phyloP scores from a whole-genome alignment of 2,888 invertebrate species.

The Panzeria rudis region DNA sequence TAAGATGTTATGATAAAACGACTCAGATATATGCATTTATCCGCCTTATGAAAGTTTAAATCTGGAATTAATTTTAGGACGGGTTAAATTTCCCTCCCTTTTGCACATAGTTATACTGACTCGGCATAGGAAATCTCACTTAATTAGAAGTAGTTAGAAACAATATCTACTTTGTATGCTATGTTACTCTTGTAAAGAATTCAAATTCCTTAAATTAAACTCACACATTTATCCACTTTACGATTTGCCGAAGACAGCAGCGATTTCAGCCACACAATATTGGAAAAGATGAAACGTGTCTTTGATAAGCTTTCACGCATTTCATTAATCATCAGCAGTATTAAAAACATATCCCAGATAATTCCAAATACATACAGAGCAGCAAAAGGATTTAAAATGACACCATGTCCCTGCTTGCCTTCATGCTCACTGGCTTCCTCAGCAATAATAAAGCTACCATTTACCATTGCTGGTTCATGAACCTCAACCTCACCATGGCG shows the following conservation, averaged over 20 bases:
- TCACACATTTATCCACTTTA: slow-evolving; percentile 50
- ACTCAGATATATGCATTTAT: too few species aligned
- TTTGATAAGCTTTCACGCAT: slow-evolving; percentile 59
- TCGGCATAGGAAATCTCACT: too few species aligned
- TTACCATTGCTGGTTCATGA: not conserved
- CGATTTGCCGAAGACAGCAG: slow-evolving; percentile 55
- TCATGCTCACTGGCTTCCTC: too few species aligned
- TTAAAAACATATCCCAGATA: slow-evolving; percentile 72
- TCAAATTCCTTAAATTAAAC: slow-evolving; percentile 12
- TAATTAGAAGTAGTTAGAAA: too few species aligned
- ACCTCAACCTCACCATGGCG: not conserved
- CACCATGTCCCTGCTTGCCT: not conserved
- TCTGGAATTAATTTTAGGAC: too few species aligned
- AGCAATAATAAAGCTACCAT: not conserved
- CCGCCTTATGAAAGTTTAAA: too few species aligned
- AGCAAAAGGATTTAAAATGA: slow-evolving; percentile 61
- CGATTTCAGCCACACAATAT: slow-evolving; percentile 42
- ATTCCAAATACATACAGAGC: slow-evolving; percentile 54
- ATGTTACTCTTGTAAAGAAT: too few species aligned
- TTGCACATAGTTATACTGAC: too few species aligned
- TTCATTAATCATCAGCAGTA: slow-evolving; percentile 67
- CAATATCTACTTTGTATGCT: too few species aligned
- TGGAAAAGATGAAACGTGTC: slow-evolving; percentile 44
- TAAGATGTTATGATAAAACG: too few species aligned
- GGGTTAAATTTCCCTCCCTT: too few species aligned